Evolutionary conservation across 2,113 vertebrate species (phyloP), one percentile per base, ranked within the genome.

Genomic region (Gadus chalcogrammus): DNA sequence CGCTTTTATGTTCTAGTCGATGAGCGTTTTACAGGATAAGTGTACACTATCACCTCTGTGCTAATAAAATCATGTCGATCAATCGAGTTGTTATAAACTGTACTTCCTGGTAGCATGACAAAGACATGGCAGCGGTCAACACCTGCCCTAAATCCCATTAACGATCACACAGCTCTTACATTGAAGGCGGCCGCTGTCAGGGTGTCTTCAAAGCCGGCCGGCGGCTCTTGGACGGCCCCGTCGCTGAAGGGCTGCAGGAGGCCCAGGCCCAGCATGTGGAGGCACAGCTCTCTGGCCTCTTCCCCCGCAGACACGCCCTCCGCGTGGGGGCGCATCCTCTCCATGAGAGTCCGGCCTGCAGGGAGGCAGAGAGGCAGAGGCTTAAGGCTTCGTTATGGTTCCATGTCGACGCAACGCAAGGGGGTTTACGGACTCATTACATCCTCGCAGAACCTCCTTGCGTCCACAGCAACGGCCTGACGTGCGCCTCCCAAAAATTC

Each of bases 171-270:
- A 65, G 65, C 0, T 69, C 95, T 95, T 91, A 97, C 96, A 71
- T 94, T 92, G 76, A 96, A 95, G 0, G 88, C 85, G 6, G 89
- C 89, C 0, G 90, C 82, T 38, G 86, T 15, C 13, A 15, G 4
- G 55, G 55, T 17, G 55, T 17, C 55, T 4, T 12, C 55, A 11
- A 42, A 42, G 38, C 71, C 70, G 48, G 82, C 89, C 52, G 87
- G 87, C 17, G 4, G 84, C 42, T 22, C 74, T 88, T 82, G 91
- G 93, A 63, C 77, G 74, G 20, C 88, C 92, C 67, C 91, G 59
- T 94, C 92, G 0, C 92, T 92, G 72, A 96, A 96, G 4, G 94
- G 94, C n/a, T 95, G 92, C 6, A 98, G 83, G 11, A 98, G 92
- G 31, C 95, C 93, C 88, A 94, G 89, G 35, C 88, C 91, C 74